Conservation (phyloP, 2,797 vertebrate genomes). For the Halcyon badia region DNA sequence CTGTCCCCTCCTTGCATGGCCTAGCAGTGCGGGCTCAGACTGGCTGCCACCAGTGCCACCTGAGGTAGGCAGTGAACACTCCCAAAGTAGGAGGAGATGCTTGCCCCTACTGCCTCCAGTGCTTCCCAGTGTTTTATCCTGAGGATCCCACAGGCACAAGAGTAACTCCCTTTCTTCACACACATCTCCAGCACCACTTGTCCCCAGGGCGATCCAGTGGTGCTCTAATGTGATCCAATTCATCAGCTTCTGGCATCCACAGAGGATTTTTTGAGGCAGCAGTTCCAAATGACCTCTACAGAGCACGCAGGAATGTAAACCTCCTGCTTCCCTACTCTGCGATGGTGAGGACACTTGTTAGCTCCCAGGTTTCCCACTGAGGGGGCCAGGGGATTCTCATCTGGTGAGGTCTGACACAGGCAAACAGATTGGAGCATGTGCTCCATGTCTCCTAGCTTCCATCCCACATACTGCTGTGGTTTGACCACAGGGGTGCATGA, state of each 20-base stretch:
- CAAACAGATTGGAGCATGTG: fast-evolving
- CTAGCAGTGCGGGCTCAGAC: neutral
- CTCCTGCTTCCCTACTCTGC: neutral
- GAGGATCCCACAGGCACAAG: neutral
- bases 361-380: neutral
- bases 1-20: neutral
- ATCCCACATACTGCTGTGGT: fast-evolving
- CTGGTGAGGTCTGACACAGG: neutral
- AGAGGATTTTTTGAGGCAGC: neutral
- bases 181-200: fast-evolving
- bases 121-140: neutral
- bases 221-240: neutral
- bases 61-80: neutral
- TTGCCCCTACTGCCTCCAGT: neutral
- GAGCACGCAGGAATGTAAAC: fast-evolving
- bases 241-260: neutral
- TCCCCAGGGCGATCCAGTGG: neutral
- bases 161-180: fast-evolving
- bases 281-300: fast-evolving
- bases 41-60: neutral
- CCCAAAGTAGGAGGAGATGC: fast-evolving
- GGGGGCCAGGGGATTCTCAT: neutral
- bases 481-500: neutral
- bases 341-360: neutral
- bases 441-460: neutral